A percentile compares a stretch with the other conserved stretches of the same genome.
phyloP scores from a whole-genome alignment of 1,140 invertebrate species.

The Heliconius himera region DNA sequence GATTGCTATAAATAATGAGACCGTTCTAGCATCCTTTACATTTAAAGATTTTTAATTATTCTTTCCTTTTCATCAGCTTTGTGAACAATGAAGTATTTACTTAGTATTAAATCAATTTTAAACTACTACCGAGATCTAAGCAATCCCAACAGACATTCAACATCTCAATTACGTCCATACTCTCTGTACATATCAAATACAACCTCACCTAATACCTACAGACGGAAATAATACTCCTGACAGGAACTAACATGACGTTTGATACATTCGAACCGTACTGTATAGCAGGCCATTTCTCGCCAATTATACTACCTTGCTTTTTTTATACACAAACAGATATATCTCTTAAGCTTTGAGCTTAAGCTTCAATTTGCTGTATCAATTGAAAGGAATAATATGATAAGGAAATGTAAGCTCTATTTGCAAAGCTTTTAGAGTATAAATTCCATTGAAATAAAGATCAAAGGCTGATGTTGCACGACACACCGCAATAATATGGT shows the following conservation, averaged over 20 bases:
- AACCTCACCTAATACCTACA: constrained; percentile 11
- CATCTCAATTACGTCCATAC: constrained; percentile 23
- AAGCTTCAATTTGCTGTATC: not conserved
- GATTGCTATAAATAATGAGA: too few species aligned
- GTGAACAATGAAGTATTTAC: too few species aligned
- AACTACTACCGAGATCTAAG: not conserved
- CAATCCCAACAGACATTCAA: not conserved
- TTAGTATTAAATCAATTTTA: not conserved
- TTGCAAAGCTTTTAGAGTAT: constrained; percentile 24
- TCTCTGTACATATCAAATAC: not conserved
- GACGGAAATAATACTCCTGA: constrained; percentile 35
- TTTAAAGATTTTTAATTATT: too few species aligned
- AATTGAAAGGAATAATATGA: not conserved
- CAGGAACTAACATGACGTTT: constrained; percentile 36
- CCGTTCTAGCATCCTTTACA: too few species aligned
- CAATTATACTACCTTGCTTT: constrained; percentile 48
- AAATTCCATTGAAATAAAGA: constrained; percentile 45
- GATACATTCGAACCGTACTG: constrained; percentile 48
- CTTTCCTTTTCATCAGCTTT: too few species aligned
- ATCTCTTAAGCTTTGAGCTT: not conserved
- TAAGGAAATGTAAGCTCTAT: constrained; percentile 1
- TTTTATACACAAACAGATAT: not conserved
- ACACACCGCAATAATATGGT: constrained; percentile 67
- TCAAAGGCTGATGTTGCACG: constrained; percentile 67
- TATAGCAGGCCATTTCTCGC: constrained; percentile 57